Evolutionary conservation across 92 coral and sea anemone species (phyloP).

Genomic region (Metridium senile): DNA sequence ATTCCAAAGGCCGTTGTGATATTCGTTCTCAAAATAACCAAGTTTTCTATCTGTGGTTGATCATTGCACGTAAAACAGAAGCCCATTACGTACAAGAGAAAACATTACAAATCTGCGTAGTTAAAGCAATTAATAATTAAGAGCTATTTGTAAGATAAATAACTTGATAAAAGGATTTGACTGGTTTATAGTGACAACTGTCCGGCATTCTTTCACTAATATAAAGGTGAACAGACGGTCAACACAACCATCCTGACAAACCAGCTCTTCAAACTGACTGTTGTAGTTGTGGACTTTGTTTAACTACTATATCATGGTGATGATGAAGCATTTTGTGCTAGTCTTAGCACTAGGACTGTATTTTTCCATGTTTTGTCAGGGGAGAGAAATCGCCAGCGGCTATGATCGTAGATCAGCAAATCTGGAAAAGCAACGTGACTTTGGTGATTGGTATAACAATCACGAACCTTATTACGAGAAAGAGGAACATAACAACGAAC

Average conservation of each 20-base stretch:
- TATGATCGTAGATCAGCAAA: not conserved
- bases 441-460: conserved; percentile 38
- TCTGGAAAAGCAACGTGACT: conserved; percentile 6
- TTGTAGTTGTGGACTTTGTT: conserved; percentile 1
- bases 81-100: conserved; percentile 17
- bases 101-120: conserved; percentile 33
- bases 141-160: conserved; percentile 19
- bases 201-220: conserved; percentile 14
- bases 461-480: conserved; percentile 32
- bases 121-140: conserved; percentile 35
- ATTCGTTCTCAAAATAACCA: not conserved
- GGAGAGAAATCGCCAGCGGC: not conserved
- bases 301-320: not conserved
- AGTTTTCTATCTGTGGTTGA: conserved; percentile 18
- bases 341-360: not conserved
- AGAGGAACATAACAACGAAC: conserved; percentile 21
- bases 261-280: not conserved
- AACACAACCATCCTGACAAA: not conserved
- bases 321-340: conserved; percentile 1
- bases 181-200: conserved; percentile 14
- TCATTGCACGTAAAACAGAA: conserved; percentile 20
- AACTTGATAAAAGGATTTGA: conserved; percentile 38
- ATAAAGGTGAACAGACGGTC: conserved; percentile 11
- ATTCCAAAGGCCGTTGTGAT: not conserved
- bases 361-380: conserved; percentile 2